Evolutionary conservation across 2,888 invertebrate species (phyloP), one percentile per base, ranked within the genome.

Genomic region (Xanthia icteritia): DNA sequence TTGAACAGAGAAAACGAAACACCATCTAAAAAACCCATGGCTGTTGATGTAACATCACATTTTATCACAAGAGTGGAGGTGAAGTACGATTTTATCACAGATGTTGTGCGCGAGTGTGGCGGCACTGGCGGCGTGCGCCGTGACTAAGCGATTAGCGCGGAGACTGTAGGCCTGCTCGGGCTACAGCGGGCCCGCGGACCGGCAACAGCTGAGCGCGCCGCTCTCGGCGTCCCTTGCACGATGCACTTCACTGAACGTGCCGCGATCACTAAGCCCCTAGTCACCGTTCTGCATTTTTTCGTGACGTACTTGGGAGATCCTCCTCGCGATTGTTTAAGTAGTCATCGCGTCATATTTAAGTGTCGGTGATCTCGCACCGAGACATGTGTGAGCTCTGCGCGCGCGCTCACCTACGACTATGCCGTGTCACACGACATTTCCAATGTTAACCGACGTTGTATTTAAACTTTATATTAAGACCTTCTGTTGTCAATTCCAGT

Each of bases 1-100:
- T 94, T 96, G 86, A 96, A 95, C 89, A 96, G 92, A 51, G 96
- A 94, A 78, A 95, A 95, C 42, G 96, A 93, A 64, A 95, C 91
- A 84, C 92, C 91, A 76, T 91, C 90, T 61, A 96, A 85, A 74
- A 96, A 95, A 36, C 95, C 95, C 95, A 96, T 96, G 73, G 81
- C 82, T 77, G 75, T 90, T 83, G 86, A 87, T 82, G 84, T 77
- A 86, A 88, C 89, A 92, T 92, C 92, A 93, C 94, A 92, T 90
- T 91, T 92, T 91, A 91, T 92, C 92, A 92, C 91, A 89, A 73
- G 81, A 81, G 73, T 86, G 81, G 73, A 88, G 84, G 85, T 88
- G 86, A 81, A 86, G 87, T 81, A 79, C 76, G 68, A 81, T 89
- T 89, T 90, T 90, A 93, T 92, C 91, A 91, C 92, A 93, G 91